Base-by-base conservation (phyloP, 1,140 invertebrate genomes). In the Wasmannia auropunctata region DNA sequence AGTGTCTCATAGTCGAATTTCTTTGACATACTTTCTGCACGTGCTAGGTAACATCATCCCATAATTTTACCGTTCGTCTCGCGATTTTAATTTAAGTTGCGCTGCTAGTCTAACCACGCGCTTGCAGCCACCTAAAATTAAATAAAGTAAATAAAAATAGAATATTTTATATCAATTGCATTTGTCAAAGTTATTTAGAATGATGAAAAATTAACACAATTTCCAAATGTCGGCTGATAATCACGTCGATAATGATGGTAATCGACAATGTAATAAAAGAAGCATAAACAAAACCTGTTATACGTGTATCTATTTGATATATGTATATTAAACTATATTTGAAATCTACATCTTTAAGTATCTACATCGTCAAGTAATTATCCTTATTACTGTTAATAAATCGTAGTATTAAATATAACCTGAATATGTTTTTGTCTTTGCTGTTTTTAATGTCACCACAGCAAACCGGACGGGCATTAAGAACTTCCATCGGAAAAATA, bases 1-100 rank as follows among this genome's bases (percentile, higher is more conserved):
- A n/a, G 37, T 11, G 62, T 80, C n/a, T 37, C 31, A 22, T 51
- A 51, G 22, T n/a, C n/a, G 31, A 65, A 65, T 67, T 79, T 67
- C 40, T 79, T 46, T 1, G 58, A 49, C 40, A 46, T 65, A 16
- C 28, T 65, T 79, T 46, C 25, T 49, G 34, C 43, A 19, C 19
- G 25, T 11, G 22, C 11, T 19, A 65, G n/a, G 37, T 63, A 19
- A 75, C 8, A 56, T 16, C 51, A 37, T 11, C 5, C 14, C n/a
- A 2, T 19, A 34, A 74, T 37, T 34, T 37, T 74, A 28, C 11
- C 11, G 7, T 49, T 49, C 3, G n/a, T 79, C 8, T 43, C 25
- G 14, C 7, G 2, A 58, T 58, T 76, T 76, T 22, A 11, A 60
- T 60, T 40, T 14, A 6, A 54, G 0, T 62, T 40, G 4, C 37